Base-by-base conservation (phyloP, 2,113 vertebrate species). In the Cinclus cinclus region DNA sequence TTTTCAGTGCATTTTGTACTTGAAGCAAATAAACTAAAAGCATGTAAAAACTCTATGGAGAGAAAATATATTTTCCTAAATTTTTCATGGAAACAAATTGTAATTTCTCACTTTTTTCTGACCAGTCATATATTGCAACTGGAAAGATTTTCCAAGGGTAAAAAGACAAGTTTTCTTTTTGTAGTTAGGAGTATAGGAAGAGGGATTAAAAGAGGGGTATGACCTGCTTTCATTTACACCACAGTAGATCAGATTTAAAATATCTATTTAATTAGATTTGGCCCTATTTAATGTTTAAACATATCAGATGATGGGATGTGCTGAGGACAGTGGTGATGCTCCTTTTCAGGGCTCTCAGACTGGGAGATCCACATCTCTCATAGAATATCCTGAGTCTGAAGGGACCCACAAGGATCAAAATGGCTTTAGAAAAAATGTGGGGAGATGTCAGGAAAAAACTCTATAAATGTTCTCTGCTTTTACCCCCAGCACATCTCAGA, bases 261-360 rank as follows among this genome's bases (percentile, higher is more conserved):
- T 87, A 96, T 30, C 4, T 5, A 63, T 87, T 92, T 96, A 94
- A 94, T 92, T 95, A 87, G 76, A 70, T 92, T 75, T 95, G 81
- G 9, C 93, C 89, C 2, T 3, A 46, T 96, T 91, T 89, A 20
- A 81, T 65, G 70, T 44, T 96, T 27, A 53, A 89, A 37, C 55
- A 10, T n/a, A 53, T 20, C n/a, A 69, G 49, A 41, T 13, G 1
- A 1, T 56, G 47, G 53, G 24, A 41, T 28, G n/a, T 92, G 27
- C 86, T 83, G 53, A 88, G 75, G 83, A 47, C 41, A 60, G 16
- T 23, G 65, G 22, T 52, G 79, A 6, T 80, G n/a, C 3, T 80
- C 21, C n/a, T 79, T 47, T 92, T 41, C 28, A 80, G 81, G 44
- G 78, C 55, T 47, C 37, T 18, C 60, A 87, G 73, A 39, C 33